Conservation (phyloP, 2,888 invertebrate genomes). For the Pimpla rufipes region DNA sequence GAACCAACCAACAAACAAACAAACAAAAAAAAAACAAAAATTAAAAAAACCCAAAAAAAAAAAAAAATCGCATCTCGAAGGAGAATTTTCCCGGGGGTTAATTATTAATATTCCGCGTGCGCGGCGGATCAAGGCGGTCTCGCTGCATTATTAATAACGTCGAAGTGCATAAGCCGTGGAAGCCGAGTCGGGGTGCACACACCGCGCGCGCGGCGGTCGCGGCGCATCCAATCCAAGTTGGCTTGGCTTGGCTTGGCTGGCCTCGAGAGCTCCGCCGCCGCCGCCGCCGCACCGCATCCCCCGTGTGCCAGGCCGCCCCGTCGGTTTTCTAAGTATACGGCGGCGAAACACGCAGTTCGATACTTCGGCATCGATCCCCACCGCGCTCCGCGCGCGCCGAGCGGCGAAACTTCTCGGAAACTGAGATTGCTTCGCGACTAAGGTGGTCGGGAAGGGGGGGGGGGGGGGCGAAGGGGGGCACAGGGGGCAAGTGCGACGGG, state of each 20-base stretch:
- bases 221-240: constrained; percentile 56
- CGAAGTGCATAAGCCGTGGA: constrained; percentile 58
- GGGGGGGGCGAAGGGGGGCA: neutral
- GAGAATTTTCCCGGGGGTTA: neutral
- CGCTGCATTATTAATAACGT: constrained; percentile 61
- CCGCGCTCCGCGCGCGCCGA: constrained; percentile 29
- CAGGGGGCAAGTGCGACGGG: neutral
- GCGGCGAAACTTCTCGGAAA: constrained; percentile 62
- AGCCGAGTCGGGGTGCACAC: neutral
- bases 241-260: constrained; percentile 43
- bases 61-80: neutral
- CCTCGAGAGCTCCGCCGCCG: constrained; percentile 27
- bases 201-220: constrained; percentile 22
- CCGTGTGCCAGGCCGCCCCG: constrained; percentile 27
- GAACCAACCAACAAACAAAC: no score
- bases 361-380: constrained; percentile 56
- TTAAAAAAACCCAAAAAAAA: no score
- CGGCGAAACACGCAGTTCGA: constrained; percentile 48
- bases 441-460: constrained; percentile 39
- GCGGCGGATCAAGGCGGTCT: neutral
- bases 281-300: neutral
- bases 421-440: constrained; percentile 67
- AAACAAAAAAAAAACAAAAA: no score
- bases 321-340: constrained; percentile 52
- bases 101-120: constrained; percentile 17